A percentile compares a stretch with the other conserved stretches of the same genome.
phyloP scores from a whole-genome alignment of 1,140 invertebrate species.

The Hestina assimilis region DNA sequence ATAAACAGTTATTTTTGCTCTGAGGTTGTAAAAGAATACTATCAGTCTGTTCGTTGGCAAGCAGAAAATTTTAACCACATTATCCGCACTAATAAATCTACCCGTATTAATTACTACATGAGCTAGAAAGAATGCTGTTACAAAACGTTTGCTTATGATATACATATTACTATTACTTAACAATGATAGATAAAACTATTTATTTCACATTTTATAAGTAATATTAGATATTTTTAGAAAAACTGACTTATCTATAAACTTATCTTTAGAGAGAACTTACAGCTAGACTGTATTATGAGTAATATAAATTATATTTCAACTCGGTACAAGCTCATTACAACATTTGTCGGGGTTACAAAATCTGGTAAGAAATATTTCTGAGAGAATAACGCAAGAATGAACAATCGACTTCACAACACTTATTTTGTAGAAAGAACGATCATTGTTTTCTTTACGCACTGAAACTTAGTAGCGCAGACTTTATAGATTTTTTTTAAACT shows the following conservation, averaged over 20 bases:
- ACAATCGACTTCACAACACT: conserved; percentile 20
- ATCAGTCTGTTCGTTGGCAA: background rate
- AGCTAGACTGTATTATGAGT: background rate
- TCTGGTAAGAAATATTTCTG: conserved; percentile 22
- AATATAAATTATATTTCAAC: background rate
- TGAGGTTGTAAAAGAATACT: background rate
- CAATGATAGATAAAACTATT: too few relatives aligned
- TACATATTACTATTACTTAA: too few relatives aligned
- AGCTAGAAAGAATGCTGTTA: background rate
- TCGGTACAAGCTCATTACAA: conserved; percentile 15
- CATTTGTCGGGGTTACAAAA: conserved; percentile 19
- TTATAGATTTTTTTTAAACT: background rate
- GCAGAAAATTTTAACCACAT: background rate
- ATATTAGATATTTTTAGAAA: background rate
- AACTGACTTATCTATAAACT: background rate
- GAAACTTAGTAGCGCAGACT: background rate
- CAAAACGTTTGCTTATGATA: background rate
- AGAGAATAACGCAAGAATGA: conserved; percentile 28
- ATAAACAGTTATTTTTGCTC: background rate
- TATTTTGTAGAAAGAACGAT: conserved; percentile 6
- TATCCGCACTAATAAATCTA: background rate
- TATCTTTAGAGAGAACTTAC: background rate
- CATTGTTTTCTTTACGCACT: background rate
- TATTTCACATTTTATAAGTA: too few relatives aligned
- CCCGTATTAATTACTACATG: background rate